Percentiles rank a stretch among this genome's conserved stretches.
These are phyloP conservation scores for Andrena bucephala DNA, from an alignment of 2,888 invertebrate species.

Conservation along the genomic window DNA sequence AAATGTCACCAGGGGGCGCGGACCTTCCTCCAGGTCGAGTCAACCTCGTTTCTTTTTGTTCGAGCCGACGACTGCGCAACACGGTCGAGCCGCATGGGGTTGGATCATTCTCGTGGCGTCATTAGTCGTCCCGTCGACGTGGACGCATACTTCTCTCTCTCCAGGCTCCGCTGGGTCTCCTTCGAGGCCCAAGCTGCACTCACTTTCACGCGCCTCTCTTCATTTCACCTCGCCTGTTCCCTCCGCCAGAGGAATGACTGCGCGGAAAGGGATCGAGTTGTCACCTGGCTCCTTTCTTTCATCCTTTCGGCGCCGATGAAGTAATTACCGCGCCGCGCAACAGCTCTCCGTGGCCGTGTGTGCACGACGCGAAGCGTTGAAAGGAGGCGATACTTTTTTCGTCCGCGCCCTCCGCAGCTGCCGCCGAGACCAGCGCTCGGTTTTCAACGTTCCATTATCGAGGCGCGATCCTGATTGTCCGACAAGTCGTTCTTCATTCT, in stretches of 20 bases:
- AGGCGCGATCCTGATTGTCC: constrained; percentile 49
- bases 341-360: not conserved
- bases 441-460: constrained; percentile 45
- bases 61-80: constrained; percentile 74
- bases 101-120: constrained; percentile 81
- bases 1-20: constrained; percentile 84
- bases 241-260: constrained; percentile 8
- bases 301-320: constrained; percentile 6
- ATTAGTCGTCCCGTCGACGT: constrained; percentile 83
- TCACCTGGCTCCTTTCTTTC: constrained; percentile 44
- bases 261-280: constrained; percentile 48
- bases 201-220: constrained; percentile 25
- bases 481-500: constrained; percentile 8
- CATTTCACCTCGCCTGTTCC: not conserved
- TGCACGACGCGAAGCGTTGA: constrained; percentile 19
- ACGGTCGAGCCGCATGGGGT: constrained; percentile 77
- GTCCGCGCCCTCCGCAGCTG: constrained; percentile 35
- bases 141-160: constrained; percentile 77
- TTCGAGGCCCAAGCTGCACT: not conserved
- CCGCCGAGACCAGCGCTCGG: not conserved
- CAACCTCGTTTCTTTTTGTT: constrained; percentile 79
- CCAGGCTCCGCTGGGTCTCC: constrained; percentile 6
- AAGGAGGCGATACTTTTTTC: constrained; percentile 34
- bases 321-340: constrained; percentile 30
- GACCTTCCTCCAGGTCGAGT: constrained; percentile 74